A percentile compares a stretch with the other conserved stretches of the same genome.
Evolutionary conservation across 2,797 vertebrate genomes (phyloP).

Genomic region (Pangasius djambal): DNA sequence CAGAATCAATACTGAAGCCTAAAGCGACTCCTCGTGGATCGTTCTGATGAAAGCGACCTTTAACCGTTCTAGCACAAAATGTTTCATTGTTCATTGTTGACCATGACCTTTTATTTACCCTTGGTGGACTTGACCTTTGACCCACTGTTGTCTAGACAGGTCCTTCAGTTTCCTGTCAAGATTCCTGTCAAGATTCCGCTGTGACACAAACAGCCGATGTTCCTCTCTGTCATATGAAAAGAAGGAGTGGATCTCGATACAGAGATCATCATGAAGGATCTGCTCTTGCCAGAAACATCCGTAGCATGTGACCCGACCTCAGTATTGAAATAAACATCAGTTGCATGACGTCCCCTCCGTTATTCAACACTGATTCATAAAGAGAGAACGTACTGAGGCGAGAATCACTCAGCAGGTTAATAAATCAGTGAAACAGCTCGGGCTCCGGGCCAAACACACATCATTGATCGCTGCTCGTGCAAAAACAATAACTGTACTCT

Average conservation of each 20-base stretch:
- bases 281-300: not conserved
- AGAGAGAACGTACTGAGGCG: not conserved
- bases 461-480: not conserved
- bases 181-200: not conserved
- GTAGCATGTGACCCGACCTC: not conserved
- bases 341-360: not conserved
- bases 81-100: slow-evolving; percentile 26
- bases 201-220: not conserved
- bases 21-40: not conserved
- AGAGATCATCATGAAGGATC: not conserved
- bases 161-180: slow-evolving; percentile 21
- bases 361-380: slow-evolving; percentile 55
- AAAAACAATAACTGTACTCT: not conserved
- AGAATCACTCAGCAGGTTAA: slow-evolving; percentile 22
- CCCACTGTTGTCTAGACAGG: slow-evolving; percentile 61
- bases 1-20: not conserved
- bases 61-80: not conserved
- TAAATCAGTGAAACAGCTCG: not conserved
- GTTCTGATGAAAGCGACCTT: not conserved
- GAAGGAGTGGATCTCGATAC: not conserved
- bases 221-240: not conserved
- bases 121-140: slow-evolving; percentile 47
- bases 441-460: slow-evolving; percentile 6
- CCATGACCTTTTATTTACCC: slow-evolving; percentile 55
- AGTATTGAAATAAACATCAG: slow-evolving; percentile 6